Conservation (phyloP, 2,888 invertebrate genomes). For the Lottia scabra region DNA sequence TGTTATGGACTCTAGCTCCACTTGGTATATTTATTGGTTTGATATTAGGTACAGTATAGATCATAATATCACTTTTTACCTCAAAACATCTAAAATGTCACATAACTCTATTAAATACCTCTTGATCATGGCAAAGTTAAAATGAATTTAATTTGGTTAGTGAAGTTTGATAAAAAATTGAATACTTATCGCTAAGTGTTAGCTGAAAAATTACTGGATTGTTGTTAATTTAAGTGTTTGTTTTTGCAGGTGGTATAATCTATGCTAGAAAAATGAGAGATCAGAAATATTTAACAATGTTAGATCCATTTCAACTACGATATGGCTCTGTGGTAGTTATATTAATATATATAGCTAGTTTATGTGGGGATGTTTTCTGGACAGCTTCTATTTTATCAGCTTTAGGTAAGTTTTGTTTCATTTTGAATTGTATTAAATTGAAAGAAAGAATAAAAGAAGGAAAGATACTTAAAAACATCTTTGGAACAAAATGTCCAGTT, state of each 20-base stretch:
- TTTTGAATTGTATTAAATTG: too few species aligned
- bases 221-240: not conserved
- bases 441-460: too few species aligned
- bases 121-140: too few species aligned
- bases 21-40: conserved; percentile 62
- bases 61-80: too few species aligned
- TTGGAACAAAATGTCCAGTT: too few species aligned
- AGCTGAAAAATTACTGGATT: too few species aligned
- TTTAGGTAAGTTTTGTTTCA: conserved; percentile 43
- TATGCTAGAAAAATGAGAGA: conserved; percentile 62
- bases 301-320: conserved; percentile 59
- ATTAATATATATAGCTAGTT: conserved; percentile 52
- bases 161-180: too few species aligned
- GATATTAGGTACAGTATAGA: conserved; percentile 40
- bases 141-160: too few species aligned
- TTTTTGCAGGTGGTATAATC: conserved; percentile 51
- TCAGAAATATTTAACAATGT: conserved; percentile 57
- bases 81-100: too few species aligned
- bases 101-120: too few species aligned
- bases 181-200: too few species aligned
- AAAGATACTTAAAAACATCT: too few species aligned
- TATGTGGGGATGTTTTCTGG: conserved; percentile 64
- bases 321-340: conserved; percentile 51
- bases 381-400: conserved; percentile 63
- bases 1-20: conserved; percentile 65